These are phyloP conservation scores for Branchinecta sandiegonensis DNA, from an alignment of 2,888 invertebrate genomes.

Conservation along the genomic window DNA sequence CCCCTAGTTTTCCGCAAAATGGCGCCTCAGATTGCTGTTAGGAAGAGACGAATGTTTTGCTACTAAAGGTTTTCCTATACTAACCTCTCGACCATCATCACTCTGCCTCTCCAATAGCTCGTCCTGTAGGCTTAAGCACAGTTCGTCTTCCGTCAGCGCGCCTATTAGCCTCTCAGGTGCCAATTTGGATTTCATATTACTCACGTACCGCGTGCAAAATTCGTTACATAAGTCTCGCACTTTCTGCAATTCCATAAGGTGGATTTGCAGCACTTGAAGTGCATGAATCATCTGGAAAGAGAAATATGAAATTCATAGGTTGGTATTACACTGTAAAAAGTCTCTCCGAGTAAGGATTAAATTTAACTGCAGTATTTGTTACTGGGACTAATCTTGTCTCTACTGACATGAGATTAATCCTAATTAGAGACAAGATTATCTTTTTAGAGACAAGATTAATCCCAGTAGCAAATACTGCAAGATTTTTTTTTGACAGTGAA, in stretches of 20 bases:
- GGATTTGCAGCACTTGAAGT: slow-evolving; percentile 79
- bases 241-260: slow-evolving; percentile 79
- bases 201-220: slow-evolving; percentile 76
- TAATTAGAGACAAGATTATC: too few species aligned
- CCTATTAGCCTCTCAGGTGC: background rate
- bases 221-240: slow-evolving; percentile 88
- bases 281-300: slow-evolving; percentile 62
- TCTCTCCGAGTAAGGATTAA: too few species aligned
- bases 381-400: too few species aligned
- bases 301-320: slow-evolving; percentile 19
- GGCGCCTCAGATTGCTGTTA: too few species aligned
- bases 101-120: slow-evolving; percentile 1
- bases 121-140: background rate
- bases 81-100: background rate
- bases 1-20: too few species aligned
- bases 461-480: too few species aligned
- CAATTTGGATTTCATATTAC: slow-evolving; percentile 11
- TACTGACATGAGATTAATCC: too few species aligned
- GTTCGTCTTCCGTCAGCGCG: background rate
- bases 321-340: slow-evolving; percentile 16
- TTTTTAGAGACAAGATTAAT: too few species aligned
- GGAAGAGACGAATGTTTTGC: too few species aligned
- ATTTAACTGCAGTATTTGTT: too few species aligned
- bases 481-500: too few species aligned
- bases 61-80: too few species aligned